Percentiles rank a stretch among this genome's conserved stretches.
These are phyloP conservation scores for Priapulus caudatus DNA, from an alignment of 2,888 invertebrate genomes.

Conservation along the genomic window DNA sequence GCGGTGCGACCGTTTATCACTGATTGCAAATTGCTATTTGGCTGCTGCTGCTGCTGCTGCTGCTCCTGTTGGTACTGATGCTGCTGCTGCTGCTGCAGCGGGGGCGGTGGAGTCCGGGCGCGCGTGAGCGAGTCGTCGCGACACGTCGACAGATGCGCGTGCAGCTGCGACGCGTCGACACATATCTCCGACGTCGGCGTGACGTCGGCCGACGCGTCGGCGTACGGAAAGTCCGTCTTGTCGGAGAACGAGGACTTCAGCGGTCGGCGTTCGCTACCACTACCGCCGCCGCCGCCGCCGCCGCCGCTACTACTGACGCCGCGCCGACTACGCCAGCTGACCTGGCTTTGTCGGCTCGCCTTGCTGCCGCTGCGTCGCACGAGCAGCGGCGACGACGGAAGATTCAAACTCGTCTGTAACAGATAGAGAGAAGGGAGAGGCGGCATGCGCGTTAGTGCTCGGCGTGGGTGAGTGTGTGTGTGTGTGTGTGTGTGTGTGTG, in stretches of 20 bases:
- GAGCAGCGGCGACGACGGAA: background rate
- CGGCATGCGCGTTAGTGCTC: no score
- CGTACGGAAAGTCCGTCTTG: constrained; percentile 75
- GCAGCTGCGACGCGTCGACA: background rate
- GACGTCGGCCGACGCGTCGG: constrained; percentile 91
- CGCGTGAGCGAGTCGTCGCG: background rate
- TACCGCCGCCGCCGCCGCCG: constrained; percentile 47
- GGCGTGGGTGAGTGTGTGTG: no score
- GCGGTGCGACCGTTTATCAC: no score
- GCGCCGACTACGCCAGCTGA: no score
- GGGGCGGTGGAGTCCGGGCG: background rate
- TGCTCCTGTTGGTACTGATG: no score
- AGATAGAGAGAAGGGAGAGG: background rate
- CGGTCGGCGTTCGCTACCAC: constrained; percentile 42
- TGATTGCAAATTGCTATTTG: no score
- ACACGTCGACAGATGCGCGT: background rate
- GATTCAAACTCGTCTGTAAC: background rate
- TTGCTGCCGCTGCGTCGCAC: background rate
- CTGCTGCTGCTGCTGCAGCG: background rate
- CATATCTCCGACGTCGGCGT: constrained; percentile 52
- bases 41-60: background rate
- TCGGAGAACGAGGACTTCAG: constrained; percentile 82
- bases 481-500: no score
- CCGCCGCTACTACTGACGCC: constrained; percentile 39
- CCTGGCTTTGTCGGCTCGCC: background rate